Conservation (phyloP, 2,888 invertebrate species). For the Pantelozetes paolii region DNA sequence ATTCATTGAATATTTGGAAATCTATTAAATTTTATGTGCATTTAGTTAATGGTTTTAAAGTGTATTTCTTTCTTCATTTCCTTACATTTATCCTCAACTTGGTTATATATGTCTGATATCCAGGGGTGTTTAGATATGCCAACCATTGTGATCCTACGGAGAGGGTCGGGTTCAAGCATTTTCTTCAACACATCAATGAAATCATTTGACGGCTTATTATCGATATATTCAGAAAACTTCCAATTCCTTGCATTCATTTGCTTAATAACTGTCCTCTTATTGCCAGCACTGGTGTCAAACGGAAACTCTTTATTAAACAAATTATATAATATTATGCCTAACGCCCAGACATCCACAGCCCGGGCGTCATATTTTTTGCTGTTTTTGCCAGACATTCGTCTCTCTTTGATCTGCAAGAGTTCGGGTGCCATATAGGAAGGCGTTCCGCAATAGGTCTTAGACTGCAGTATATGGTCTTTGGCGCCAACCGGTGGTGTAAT, state of each 20-base stretch:
- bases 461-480: conserved; percentile 7
- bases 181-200: not conserved
- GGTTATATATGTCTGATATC: no score
- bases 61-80: no score
- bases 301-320: not conserved
- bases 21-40: no score
- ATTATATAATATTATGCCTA: not conserved
- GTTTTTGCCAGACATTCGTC: no score
- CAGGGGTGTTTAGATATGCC: no score
- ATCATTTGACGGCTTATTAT: not conserved
- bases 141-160: no score
- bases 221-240: not conserved
- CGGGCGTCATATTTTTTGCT: not conserved
- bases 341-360: not conserved
- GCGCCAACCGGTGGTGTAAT: not conserved
- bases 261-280: not conserved
- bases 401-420: not conserved
- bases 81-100: not conserved
- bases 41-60: no score
- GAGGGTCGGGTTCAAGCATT: not conserved
- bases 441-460: conserved; percentile 40
- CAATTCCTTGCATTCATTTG: not conserved
- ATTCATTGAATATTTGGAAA: no score
- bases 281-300: not conserved
- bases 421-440: conserved; percentile 41